Percentiles rank a stretch among this genome's conserved stretches.
Evolutionary conservation across 2,888 invertebrate genomes (phyloP).

Genomic region (Drosophila anomalata): DNA sequence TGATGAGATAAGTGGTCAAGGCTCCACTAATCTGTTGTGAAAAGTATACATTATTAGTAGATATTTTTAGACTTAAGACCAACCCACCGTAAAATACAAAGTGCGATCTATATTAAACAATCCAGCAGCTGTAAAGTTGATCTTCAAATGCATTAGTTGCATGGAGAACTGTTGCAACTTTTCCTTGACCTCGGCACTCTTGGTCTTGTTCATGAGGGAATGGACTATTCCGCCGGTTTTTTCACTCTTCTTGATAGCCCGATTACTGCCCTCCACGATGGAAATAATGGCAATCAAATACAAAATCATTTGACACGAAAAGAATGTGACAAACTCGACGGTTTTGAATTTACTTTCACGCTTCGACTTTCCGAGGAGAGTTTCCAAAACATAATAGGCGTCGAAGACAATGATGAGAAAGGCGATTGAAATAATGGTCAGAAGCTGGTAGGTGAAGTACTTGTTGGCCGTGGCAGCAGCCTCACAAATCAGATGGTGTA

Average conservation of each 20-base stretch:
- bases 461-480: slow-evolving; percentile 83
- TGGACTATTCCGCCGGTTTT: slow-evolving; percentile 83
- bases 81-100: slow-evolving; percentile 83
- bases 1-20: slow-evolving; percentile 83
- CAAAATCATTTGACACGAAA: slow-evolving; percentile 83
- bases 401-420: slow-evolving; percentile 84
- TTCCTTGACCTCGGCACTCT: slow-evolving; percentile 78
- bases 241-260: slow-evolving; percentile 83
- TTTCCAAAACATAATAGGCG: slow-evolving; percentile 83
- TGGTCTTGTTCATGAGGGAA: slow-evolving; percentile 79
- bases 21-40: slow-evolving; percentile 82
- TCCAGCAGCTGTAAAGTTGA: slow-evolving; percentile 84
- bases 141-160: slow-evolving; percentile 83
- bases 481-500: slow-evolving; percentile 83
- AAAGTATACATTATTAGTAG: neutral
- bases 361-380: slow-evolving; percentile 81
- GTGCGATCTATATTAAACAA: slow-evolving; percentile 83
- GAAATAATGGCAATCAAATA: slow-evolving; percentile 83
- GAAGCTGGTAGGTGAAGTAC: slow-evolving; percentile 83
- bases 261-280: slow-evolving; percentile 83
- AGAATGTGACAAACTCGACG: slow-evolving; percentile 83
- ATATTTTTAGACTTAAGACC: neutral
- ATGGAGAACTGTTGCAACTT: slow-evolving; percentile 83
- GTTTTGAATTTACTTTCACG: slow-evolving; percentile 83
- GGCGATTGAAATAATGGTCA: slow-evolving; percentile 83